Evolutionary conservation across 2,797 vertebrate genomes (phyloP).

Genomic region (Malurus splendens): DNA sequence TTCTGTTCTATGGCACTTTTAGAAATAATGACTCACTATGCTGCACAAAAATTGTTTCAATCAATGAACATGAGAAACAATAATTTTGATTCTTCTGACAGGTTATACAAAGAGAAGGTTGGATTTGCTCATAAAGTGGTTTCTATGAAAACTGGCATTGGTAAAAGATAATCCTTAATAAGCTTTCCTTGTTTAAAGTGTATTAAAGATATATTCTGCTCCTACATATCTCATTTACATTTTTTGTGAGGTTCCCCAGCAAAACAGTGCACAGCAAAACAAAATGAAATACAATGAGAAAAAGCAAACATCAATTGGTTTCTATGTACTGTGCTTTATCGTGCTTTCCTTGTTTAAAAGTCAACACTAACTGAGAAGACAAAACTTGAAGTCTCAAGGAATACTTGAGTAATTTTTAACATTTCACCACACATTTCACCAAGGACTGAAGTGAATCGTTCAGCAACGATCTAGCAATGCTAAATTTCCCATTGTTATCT

Average conservation of each 20-base stretch:
- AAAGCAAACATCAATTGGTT: background rate
- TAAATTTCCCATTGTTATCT: background rate
- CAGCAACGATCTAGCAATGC: background rate
- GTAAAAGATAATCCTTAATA: background rate
- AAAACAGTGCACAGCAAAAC: background rate
- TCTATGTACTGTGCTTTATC: background rate
- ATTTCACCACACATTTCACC: background rate
- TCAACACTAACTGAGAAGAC: background rate
- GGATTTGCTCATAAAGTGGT: background rate
- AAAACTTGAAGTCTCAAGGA: background rate
- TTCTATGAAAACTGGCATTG: background rate
- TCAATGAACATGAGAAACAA: background rate
- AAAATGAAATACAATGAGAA: background rate
- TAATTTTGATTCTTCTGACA: background rate
- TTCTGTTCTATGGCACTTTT: background rate
- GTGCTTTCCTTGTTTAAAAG: background rate
- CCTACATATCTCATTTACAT: background rate
- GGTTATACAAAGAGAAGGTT: background rate
- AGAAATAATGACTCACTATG: background rate
- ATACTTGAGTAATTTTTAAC: accelerated
- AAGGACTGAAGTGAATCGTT: background rate
- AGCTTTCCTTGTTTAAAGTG: background rate
- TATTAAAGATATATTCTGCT: background rate
- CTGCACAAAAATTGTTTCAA: background rate
- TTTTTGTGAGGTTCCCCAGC: background rate